Evolutionary conservation across 1,140 invertebrate species (phyloP), one percentile per base, ranked within the genome.

Genomic region (Cydia fagiglandana): DNA sequence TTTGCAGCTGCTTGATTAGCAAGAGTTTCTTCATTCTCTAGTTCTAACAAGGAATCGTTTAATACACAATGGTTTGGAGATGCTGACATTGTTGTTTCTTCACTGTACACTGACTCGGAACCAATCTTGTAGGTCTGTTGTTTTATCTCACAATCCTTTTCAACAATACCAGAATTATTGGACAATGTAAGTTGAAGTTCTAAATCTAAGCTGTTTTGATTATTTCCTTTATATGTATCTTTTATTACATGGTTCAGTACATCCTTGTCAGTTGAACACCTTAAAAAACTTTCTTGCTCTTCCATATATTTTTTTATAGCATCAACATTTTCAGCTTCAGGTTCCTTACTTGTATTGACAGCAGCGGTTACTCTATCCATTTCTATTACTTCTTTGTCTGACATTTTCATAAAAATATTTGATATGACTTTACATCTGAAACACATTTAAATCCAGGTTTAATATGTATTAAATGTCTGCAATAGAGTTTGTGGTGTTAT

Each of bases 291-390:
- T 50, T 87, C 84, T 79, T 91, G 86, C 10, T 85, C 80, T 74
- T 88, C 84, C 74, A 92, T 92, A 64, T 84, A 90, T 73, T 87
- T 88, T 47, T 84, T 85, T 68, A 92, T 92, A 34, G 83, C 81
- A 56, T 91, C 90, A 20, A 92, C 56, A 82, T 89, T 91, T 75
- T 92, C 89, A 34, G 50, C 78, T 73, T 91, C 89, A 17, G 80
- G 83, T 28, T 87, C 85, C 61, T 86, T 90, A 64, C 76, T 83
- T n/a, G 56, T 24, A 68, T 75, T 73, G 47, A 70, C 64, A 20
- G 74, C 68, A 68, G 73, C 45, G 15, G 73, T 15, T 74, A 17
- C 56, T 45, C 78, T 79, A 12, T 77, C 34, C 15, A 75, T 77
- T 64, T 75, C 74, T 53, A 75, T 77, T 17, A 75, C 64, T 75